Base-by-base conservation (phyloP, 2,888 invertebrate species). In the Xanthostigma xanthostigma region DNA sequence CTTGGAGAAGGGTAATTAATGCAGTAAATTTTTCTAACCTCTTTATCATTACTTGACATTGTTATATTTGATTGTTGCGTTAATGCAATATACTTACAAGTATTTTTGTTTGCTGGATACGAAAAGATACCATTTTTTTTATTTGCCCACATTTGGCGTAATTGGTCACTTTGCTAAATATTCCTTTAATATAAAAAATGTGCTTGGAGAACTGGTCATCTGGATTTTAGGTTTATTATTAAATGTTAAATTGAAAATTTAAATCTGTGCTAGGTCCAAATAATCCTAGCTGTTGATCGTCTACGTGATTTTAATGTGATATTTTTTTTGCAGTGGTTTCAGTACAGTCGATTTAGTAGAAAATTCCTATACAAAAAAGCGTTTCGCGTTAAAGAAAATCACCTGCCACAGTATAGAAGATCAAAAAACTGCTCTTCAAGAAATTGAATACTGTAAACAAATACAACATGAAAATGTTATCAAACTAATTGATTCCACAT, bases 381-480 rank as follows among this genome's bases (percentile, higher is more conserved):
- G 74, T 53, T 87, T 76, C 67, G 90, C 88, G 8, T 67, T 89
- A 41, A 90, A 90, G 67, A 74, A 84, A 57, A 84, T 89, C 50
- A 74, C 76, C n/a, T 88, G 87, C 59, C 88, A 89, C 64, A 79
- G 82, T 51, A 70, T 76, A 50, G 82, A 83, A 54, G 89, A 90
- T 63, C 84, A 87, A 61, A 75, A 75, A 60, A 63, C 72, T 52
- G 86, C 85, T 0, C 61, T 80, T 59, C 73, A 75, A 53, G 90
- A 90, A 68, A 79, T 86, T 42, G 80, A 84, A 56, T 79, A 81
- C 59, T 81, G 83, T 62, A 76, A 77, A 49, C 69, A 75, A 57
- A 67, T 88, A 33, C 73, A 77, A 53, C 85, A 87, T 64, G 78
- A 78, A 3, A 83, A 84, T 63, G 76, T 90, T 13, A 76, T 88